Evolutionary conservation across 2,888 invertebrate genomes (phyloP).

Genomic region (Erpobdella octoculata): DNA sequence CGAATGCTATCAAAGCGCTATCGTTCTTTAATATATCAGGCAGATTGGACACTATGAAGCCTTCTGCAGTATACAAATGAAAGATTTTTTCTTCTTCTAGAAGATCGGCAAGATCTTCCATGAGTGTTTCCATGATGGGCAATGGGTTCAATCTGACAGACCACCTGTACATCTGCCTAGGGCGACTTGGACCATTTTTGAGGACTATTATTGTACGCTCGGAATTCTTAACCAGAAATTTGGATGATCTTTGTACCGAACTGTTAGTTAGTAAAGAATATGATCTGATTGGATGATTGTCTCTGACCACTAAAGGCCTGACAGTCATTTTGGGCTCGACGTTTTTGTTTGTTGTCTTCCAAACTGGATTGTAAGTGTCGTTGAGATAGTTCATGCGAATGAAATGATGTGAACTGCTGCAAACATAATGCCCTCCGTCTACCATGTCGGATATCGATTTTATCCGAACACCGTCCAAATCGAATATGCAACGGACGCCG

Average conservation of each 20-base stretch:
- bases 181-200: conserved; percentile 18
- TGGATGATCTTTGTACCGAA: neutral
- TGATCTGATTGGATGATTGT: neutral
- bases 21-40: conserved; percentile 16
- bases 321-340: neutral
- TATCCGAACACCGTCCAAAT: neutral
- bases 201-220: conserved; percentile 14
- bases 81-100: neutral
- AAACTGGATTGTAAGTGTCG: conserved; percentile 23
- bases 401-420: conserved; percentile 16
- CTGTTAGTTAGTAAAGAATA: neutral
- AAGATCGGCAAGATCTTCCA: conserved; percentile 7
- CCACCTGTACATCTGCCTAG: conserved; percentile 25
- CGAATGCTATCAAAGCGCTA: conserved; percentile 19
- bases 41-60: neutral
- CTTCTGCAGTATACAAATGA: conserved; percentile 7
- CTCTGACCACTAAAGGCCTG: conserved; percentile 21
- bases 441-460: conserved; percentile 12
- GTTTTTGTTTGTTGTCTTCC: conserved; percentile 16
- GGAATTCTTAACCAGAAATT: neutral
- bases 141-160: conserved; percentile 9
- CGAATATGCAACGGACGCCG: conserved; percentile 18
- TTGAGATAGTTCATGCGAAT: conserved; percentile 19
- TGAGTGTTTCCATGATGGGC: conserved; percentile 2
- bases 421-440: conserved; percentile 21